Percentiles rank a stretch among this genome's conserved stretches.
Evolutionary conservation across 1,140 invertebrate species (phyloP).

Genomic region (Drosophila tani): DNA sequence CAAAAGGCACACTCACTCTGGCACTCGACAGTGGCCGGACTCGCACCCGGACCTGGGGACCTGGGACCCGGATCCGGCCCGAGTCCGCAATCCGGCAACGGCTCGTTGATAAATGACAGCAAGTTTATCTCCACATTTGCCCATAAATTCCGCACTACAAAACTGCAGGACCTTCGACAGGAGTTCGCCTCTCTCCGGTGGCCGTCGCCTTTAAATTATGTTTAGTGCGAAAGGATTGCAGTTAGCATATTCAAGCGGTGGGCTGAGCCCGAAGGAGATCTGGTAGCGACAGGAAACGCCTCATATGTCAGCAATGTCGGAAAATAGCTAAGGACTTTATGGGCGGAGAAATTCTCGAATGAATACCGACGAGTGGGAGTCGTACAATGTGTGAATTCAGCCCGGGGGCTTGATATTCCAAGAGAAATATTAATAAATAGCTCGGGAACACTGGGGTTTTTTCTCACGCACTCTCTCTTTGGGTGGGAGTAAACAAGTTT

Average conservation of each 20-base stretch:
- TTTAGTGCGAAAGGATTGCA: conserved; percentile 67
- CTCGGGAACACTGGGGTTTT: neutral
- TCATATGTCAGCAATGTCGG: conserved; percentile 33
- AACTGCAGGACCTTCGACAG: conserved; percentile 71
- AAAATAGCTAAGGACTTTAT: conserved; percentile 36
- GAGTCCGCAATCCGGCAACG: conserved; percentile 47
- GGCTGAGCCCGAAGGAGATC: neutral
- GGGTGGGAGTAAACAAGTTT: conserved; percentile 1
- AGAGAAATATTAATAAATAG: conserved; percentile 41
- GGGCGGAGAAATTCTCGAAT: conserved; percentile 19
- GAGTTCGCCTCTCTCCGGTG: neutral
- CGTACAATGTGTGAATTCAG: conserved; percentile 25
- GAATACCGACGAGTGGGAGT: conserved; percentile 18
- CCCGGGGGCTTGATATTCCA: neutral
- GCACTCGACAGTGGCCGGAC: conserved; percentile 9
- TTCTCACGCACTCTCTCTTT: neutral
- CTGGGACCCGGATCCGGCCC: conserved; percentile 4
- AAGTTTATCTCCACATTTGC: conserved; percentile 78
- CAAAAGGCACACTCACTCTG: conserved; percentile 39
- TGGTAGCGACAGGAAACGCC: conserved; percentile 39
- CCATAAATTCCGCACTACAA: conserved; percentile 81
- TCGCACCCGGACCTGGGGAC: conserved; percentile 1
- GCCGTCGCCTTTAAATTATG: conserved; percentile 51
- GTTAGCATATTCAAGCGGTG: conserved; percentile 48
- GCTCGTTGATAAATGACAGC: conserved; percentile 76